A percentile compares a stretch with the other conserved stretches of the same genome.
These are phyloP conservation scores for Limnephilus marmoratus DNA, from an alignment of 2,888 invertebrate genomes.

Conservation along the genomic window DNA sequence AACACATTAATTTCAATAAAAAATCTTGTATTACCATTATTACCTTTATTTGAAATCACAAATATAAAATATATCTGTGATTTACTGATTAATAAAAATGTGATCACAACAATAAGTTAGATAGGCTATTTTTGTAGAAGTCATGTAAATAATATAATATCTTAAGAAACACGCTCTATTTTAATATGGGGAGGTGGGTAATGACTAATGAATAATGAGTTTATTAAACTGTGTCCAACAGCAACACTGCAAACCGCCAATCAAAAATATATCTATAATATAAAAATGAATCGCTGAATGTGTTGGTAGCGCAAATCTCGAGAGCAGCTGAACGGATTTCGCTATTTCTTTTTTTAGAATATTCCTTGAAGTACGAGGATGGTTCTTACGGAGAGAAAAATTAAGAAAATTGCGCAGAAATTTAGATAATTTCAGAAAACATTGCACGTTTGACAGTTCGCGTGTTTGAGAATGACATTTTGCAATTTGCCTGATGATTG, in stretches of 20 bases:
- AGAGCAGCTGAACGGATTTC: too few relatives aligned
- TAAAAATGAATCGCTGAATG: too few relatives aligned
- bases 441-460: too few relatives aligned
- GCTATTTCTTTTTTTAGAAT: too few relatives aligned
- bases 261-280: background rate
- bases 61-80: constrained; percentile 27
- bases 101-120: constrained; percentile 36
- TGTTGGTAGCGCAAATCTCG: too few relatives aligned
- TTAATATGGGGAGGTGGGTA: background rate
- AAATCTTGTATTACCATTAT: constrained; percentile 18
- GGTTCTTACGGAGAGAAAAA: too few relatives aligned
- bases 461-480: too few relatives aligned
- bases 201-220: background rate
- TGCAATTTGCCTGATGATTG: too few relatives aligned
- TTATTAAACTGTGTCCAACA: background rate
- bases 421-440: too few relatives aligned
- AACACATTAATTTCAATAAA: background rate
- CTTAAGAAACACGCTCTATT: background rate
- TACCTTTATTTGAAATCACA: constrained; percentile 17
- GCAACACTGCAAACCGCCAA: background rate
- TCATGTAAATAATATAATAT: constrained; percentile 17
- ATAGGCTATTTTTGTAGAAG: constrained; percentile 15
- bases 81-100: constrained; percentile 31
- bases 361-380: too few relatives aligned
- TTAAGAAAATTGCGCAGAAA: too few relatives aligned